A percentile compares a stretch with the other conserved stretches of the same genome.
These are phyloP conservation scores for Phrynocephalus versicolor DNA, from an alignment of 2,113 vertebrate genomes.

Conservation along the genomic window DNA sequence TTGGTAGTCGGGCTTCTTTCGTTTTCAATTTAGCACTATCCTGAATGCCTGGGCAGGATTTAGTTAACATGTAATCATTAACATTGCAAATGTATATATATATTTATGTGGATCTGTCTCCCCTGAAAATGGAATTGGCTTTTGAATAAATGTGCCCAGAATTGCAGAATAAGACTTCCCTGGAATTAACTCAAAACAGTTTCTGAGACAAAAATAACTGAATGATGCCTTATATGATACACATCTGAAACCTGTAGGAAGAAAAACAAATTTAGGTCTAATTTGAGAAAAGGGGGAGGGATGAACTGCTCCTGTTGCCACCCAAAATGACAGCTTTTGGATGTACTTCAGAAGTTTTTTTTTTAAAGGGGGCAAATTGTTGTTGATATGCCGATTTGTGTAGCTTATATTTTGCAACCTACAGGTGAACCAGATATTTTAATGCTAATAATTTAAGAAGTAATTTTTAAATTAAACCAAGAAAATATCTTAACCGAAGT, in stretches of 20 bases:
- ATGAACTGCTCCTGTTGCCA: background rate
- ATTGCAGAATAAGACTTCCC: background rate
- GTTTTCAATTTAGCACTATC: too few relatives aligned
- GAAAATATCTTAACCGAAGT: background rate
- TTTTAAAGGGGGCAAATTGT: too few relatives aligned
- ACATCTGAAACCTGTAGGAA: background rate
- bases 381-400: too few relatives aligned
- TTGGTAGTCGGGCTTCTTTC: too few relatives aligned
- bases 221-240: background rate
- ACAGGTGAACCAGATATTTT: too few relatives aligned
- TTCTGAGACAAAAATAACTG: background rate
- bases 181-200: background rate
- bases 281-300: too few relatives aligned
- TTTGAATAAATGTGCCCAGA: background rate
- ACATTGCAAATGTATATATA: too few relatives aligned
- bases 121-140: background rate
- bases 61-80: too few relatives aligned
- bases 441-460: background rate
- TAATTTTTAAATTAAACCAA: background rate
- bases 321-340: background rate
- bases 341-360: too few relatives aligned
- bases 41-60: too few relatives aligned
- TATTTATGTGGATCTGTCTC: background rate
- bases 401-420: too few relatives aligned
- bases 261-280: background rate